A percentile compares a stretch with the other conserved stretches of the same genome.
These are phyloP conservation scores for Siniperca chuatsi DNA, from an alignment of 2,113 vertebrate species.

Conservation along the genomic window DNA sequence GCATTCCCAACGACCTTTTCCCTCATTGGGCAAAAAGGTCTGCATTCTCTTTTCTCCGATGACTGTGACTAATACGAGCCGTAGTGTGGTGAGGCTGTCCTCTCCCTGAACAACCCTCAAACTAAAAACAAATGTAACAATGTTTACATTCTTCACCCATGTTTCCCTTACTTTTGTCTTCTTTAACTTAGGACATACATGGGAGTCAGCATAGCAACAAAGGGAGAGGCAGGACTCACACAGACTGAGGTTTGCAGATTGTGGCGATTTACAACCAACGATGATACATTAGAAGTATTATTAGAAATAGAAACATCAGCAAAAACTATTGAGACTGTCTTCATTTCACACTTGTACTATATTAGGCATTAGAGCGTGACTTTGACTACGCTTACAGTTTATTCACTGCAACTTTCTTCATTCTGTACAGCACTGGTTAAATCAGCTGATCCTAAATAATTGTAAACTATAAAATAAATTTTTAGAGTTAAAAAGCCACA, in stretches of 20 bases:
- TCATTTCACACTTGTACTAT: conserved; percentile 4
- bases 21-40: conserved; percentile 69
- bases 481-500: neutral
- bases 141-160: conserved; percentile 77
- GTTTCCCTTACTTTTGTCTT: conserved; percentile 68
- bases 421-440: neutral
- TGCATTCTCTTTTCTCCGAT: conserved; percentile 60
- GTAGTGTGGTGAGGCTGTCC: conserved; percentile 32
- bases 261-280: neutral
- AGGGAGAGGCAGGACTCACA: conserved; percentile 21
- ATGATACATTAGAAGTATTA: conserved; percentile 1
- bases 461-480: neutral
- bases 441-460: neutral
- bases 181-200: conserved; percentile 31
- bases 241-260: conserved; percentile 12
- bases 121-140: conserved; percentile 63
- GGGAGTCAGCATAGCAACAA: conserved; percentile 42
- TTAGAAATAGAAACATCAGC: conserved; percentile 33
- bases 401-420: conserved; percentile 6
- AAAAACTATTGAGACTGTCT: conserved; percentile 2
- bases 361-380: conserved; percentile 8
- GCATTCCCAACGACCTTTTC: conserved; percentile 76
- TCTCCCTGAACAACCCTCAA: conserved; percentile 45
- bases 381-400: neutral
- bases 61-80: conserved; percentile 67